Conservation (phyloP, 2,888 invertebrate genomes). For the Monopis laevigella region DNA sequence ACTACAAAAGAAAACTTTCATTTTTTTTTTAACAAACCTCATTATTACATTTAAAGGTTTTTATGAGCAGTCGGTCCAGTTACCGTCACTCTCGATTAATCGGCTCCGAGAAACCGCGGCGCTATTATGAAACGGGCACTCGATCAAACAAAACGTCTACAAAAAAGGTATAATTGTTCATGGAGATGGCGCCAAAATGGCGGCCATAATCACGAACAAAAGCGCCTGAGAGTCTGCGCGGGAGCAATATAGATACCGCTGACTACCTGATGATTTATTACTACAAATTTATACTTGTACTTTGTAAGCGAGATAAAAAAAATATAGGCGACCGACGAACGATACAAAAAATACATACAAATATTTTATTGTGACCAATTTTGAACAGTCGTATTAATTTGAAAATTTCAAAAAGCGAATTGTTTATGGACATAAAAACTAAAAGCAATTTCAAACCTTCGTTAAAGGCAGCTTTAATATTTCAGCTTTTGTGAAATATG, state of each 20-base stretch:
- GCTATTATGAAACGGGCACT: constrained; percentile 19
- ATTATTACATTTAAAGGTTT: constrained; percentile 13
- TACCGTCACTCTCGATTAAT: constrained; percentile 6
- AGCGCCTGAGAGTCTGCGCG: constrained; percentile 37
- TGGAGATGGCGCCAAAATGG: constrained; percentile 29
- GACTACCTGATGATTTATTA: too few species aligned
- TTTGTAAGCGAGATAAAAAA: too few species aligned
- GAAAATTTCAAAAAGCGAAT: too few species aligned
- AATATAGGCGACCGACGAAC: too few species aligned
- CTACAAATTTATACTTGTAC: too few species aligned
- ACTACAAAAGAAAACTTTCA: constrained; percentile 4
- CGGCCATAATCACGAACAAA: constrained; percentile 26
- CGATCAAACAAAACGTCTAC: constrained; percentile 16
- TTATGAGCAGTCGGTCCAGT: constrained; percentile 15
- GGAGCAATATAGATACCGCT: constrained; percentile 22
- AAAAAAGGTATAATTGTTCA: constrained; percentile 27
- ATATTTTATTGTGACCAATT: too few species aligned
- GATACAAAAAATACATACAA: too few species aligned
- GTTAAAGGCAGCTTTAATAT: constrained; percentile 6
- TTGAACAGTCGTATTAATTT: too few species aligned
- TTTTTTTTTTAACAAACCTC: constrained; percentile 3
- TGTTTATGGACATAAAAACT: constrained; percentile 1
- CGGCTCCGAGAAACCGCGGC: not conserved
- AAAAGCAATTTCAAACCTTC: constrained; percentile 7
- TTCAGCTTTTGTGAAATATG: constrained; percentile 29